Percentiles rank a stretch among this genome's conserved stretches.
These are phyloP conservation scores for Agrochola lychnidis DNA, from an alignment of 2,888 invertebrate species.

Conservation along the genomic window DNA sequence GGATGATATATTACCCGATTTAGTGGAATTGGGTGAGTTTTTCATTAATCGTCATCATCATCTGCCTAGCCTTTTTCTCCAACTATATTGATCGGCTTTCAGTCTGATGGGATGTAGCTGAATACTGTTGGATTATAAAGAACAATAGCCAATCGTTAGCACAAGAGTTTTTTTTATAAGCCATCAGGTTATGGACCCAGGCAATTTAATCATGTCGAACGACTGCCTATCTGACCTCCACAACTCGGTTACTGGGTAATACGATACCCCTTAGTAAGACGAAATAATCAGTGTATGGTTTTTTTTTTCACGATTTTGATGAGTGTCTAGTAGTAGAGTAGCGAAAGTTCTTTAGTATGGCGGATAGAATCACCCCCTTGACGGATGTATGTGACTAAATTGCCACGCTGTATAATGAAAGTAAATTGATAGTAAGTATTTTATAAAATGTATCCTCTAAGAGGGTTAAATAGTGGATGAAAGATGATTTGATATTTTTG, in stretches of 20 bases:
- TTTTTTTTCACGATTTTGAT: no score
- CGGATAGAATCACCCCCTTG: no score
- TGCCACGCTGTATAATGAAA: no score
- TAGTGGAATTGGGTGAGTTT: constrained; percentile 79
- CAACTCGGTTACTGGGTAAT: not conserved
- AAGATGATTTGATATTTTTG: no score
- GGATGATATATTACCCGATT: constrained; percentile 77
- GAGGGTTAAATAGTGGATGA: no score
- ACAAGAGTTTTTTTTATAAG: not conserved
- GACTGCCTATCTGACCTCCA: not conserved
- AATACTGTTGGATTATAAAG: not conserved
- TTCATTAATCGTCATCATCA: not conserved
- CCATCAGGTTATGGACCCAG: not conserved
- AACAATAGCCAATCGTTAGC: not conserved
- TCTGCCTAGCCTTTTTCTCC: not conserved
- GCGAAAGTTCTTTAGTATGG: no score
- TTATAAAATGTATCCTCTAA: no score
- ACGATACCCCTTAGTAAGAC: no score
- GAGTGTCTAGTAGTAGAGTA: no score
- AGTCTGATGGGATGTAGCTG: not conserved
- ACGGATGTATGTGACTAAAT: no score
- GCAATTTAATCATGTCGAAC: not conserved
- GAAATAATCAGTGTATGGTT: no score
- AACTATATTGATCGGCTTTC: not conserved
- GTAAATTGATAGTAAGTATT: no score